A percentile compares a stretch with the other conserved stretches of the same genome.
Evolutionary conservation across 1,140 invertebrate genomes (phyloP).

Genomic region (Drosophila persimilis): DNA sequence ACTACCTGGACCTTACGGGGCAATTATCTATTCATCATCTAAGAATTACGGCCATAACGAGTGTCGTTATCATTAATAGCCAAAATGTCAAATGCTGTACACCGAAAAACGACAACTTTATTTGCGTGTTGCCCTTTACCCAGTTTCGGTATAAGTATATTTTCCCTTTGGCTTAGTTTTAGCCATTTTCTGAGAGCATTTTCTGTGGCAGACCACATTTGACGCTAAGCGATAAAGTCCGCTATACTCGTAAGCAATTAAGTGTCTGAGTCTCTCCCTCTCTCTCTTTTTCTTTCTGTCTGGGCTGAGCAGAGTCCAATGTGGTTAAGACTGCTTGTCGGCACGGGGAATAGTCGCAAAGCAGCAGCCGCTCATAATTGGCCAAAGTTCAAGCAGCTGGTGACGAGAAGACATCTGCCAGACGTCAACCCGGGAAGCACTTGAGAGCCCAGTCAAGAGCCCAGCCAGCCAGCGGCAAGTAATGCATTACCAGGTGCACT

Average conservation of each 20-base stretch:
- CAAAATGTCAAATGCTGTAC: conserved; percentile 38
- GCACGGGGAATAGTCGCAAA: conserved; percentile 23
- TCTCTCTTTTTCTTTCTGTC: background rate
- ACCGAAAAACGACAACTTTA: conserved; percentile 28
- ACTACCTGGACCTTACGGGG: too few species aligned
- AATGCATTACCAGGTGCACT: conserved; percentile 65
- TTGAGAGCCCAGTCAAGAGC: conserved; percentile 11
- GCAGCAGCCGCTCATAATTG: conserved; percentile 24
- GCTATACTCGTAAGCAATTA: conserved; percentile 38
- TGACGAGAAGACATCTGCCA: conserved; percentile 29
- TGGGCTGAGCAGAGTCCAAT: conserved; percentile 45
- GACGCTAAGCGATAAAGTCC: conserved; percentile 14
- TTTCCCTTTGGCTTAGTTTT: conserved; percentile 7
- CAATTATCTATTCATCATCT: conserved; percentile 7
- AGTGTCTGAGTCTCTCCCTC: conserved; percentile 3
- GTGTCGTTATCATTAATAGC: conserved; percentile 18
- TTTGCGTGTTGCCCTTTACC: conserved; percentile 67
- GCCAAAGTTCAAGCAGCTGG: conserved; percentile 36
- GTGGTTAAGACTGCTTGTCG: conserved; percentile 51
- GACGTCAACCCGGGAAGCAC: conserved; percentile 47
- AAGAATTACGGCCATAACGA: background rate
- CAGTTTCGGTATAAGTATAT: conserved; percentile 39
- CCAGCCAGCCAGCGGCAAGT: conserved; percentile 8
- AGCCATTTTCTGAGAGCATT: background rate
- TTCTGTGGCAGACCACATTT: conserved; percentile 12